These are phyloP conservation scores for Falcunculus frontatus DNA, from an alignment of 2,113 vertebrate species.

Conservation along the genomic window DNA sequence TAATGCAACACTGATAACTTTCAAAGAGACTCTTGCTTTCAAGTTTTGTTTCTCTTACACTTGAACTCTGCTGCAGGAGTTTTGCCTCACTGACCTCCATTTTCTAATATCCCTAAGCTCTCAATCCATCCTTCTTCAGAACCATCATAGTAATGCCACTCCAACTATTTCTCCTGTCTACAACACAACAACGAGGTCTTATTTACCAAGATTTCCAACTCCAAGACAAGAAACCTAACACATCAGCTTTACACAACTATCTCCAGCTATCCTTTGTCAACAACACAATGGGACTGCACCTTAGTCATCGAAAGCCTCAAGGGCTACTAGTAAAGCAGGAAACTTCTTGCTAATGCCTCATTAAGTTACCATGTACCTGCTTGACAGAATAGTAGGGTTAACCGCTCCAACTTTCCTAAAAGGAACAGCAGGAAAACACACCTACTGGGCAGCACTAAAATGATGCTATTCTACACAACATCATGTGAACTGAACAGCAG, in stretches of 20 bases:
- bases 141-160: not conserved
- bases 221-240: not conserved
- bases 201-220: not conserved
- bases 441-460: not conserved
- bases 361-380: not conserved
- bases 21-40: not conserved
- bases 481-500: not conserved
- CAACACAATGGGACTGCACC: not conserved
- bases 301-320: not conserved
- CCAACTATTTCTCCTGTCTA: not conserved
- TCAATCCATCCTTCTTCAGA: not conserved
- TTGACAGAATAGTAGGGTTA: not conserved
- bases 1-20: not conserved
- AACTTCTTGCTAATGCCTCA: not conserved
- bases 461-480: not conserved
- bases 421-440: not conserved
- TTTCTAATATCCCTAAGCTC: not conserved
- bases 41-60: not conserved
- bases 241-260: not conserved
- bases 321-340: not conserved
- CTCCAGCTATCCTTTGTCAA: not conserved
- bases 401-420: not conserved
- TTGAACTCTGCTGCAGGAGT: not conserved
- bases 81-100: not conserved
- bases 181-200: not conserved